These are phyloP conservation scores for Lagria hirta DNA, from an alignment of 2,888 invertebrate species.

Conservation along the genomic window DNA sequence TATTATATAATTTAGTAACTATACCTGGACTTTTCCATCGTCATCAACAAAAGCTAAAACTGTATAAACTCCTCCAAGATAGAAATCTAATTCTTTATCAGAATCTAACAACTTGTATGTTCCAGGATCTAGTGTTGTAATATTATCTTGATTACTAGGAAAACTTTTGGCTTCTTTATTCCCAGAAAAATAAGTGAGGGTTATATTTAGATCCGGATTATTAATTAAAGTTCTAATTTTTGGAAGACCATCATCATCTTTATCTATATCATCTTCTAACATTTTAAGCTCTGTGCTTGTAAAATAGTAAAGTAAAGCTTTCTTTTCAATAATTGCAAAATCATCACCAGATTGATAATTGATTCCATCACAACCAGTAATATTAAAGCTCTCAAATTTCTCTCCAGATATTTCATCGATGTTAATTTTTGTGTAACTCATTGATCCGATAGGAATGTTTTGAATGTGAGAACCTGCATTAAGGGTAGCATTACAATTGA, in stretches of 20 bases:
- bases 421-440: slow-evolving; percentile 12
- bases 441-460: slow-evolving; percentile 4
- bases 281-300: neutral
- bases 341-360: neutral
- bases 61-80: slow-evolving; percentile 69
- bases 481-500: slow-evolving; percentile 54
- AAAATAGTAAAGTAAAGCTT: slow-evolving; percentile 34
- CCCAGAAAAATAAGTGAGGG: slow-evolving; percentile 5
- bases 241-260: slow-evolving; percentile 61
- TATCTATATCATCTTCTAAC: slow-evolving; percentile 53
- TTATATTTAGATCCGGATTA: slow-evolving; percentile 1
- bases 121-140: slow-evolving; percentile 28
- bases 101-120: slow-evolving; percentile 25
- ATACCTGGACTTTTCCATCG: slow-evolving; percentile 6
- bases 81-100: slow-evolving; percentile 45
- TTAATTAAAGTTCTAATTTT: slow-evolving; percentile 44
- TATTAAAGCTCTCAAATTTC: slow-evolving; percentile 3
- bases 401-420: slow-evolving; percentile 2
- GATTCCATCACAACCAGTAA: slow-evolving; percentile 10
- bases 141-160: slow-evolving; percentile 1
- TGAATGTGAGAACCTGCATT: slow-evolving; percentile 1
- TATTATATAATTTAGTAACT: neutral
- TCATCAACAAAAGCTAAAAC: slow-evolving; percentile 49
- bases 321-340: slow-evolving; percentile 17
- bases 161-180: slow-evolving; percentile 6